Base-by-base conservation (phyloP, 2,797 vertebrate species). In the Dendrocincla fuliginosa region DNA sequence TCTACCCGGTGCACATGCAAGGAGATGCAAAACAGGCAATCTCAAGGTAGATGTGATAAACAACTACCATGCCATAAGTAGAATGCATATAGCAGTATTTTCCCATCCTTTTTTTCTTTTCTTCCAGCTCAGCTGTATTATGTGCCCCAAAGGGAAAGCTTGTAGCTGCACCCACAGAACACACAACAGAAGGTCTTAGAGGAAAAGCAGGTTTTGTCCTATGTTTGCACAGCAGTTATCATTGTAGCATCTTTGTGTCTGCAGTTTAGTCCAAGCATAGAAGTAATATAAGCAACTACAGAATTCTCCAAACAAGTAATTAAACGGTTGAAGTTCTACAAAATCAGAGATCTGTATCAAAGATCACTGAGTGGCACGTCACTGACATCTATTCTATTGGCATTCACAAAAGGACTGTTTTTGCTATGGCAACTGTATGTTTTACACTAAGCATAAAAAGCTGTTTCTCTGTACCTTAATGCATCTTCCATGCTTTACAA, bases 281-380 rank as follows among this genome's bases (percentile, higher is more conserved):
- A 46, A 64, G 18, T 39, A 70, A 74, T 11, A 42, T 11, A 79
- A 68, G 7, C 17, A 91, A 61, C 47, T n/a, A 64, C 20, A 80
- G 71, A 84, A 52, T 16, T 24, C 41, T 37, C 20, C 30, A 74
- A 86, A 64, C 28, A 77, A 91, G 39, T n/a, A 78, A 84, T n/a
- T 10, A 74, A 68, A 52, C 17, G 1, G 10, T 57, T 61, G 17
- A n/a, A 53, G 25, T 60, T 91, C 49, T 89, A 42, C 24, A 33
- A 67, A 89, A 87, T 11, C 56, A 69, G 55, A 84, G 16, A 79
- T 63, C 13, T 41, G 4, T 25, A 59, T 20, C 41, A 69, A 85
- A 65, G n/a, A 50, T 15, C 39, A 57, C 1, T 23, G 32, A 61
- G 13, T 1, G 1, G 20, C 33, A 60, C 0, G 0, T 55, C 50